Percentiles rank a stretch among this genome's conserved stretches.
These are phyloP conservation scores for Crossocerus cetratus DNA, from an alignment of 2,888 invertebrate genomes.

Conservation along the genomic window DNA sequence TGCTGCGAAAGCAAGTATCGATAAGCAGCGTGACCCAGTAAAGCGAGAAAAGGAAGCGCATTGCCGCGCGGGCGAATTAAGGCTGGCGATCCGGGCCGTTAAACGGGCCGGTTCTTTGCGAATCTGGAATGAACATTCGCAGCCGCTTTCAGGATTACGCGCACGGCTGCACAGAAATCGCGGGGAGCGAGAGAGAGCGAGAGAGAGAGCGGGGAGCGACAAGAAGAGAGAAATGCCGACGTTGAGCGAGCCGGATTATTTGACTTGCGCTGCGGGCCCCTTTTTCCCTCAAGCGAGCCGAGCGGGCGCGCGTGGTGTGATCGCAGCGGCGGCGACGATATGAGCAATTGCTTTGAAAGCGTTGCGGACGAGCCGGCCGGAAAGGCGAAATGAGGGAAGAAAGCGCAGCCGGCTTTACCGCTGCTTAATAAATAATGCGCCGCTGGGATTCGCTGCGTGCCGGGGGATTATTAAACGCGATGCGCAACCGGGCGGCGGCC, in stretches of 20 bases:
- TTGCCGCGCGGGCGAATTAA: too few relatives aligned
- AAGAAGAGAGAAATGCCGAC: too few relatives aligned
- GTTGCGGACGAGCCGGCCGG: too few relatives aligned
- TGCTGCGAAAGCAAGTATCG: too few relatives aligned
- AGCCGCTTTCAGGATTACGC: not conserved
- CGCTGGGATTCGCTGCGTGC: too few relatives aligned
- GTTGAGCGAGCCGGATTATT: constrained; percentile 5
- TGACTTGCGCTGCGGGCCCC: constrained; percentile 1
- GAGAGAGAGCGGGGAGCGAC: not conserved
- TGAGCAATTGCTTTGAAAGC: not conserved
- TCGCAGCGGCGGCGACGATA: not conserved
- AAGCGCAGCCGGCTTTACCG: too few relatives aligned
- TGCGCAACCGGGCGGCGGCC: too few relatives aligned
- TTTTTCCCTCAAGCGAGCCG: not conserved
- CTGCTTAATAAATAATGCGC: too few relatives aligned
- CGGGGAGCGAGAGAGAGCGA: not conserved
- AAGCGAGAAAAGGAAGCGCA: too few relatives aligned
- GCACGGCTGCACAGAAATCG: constrained; percentile 1
- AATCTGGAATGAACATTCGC: constrained; percentile 11
- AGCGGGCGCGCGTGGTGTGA: not conserved
- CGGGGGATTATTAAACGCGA: too few relatives aligned
- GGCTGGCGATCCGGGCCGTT: not conserved
- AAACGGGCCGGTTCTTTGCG: not conserved
- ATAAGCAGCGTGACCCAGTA: too few relatives aligned
- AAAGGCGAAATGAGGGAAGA: too few relatives aligned